Evolutionary conservation across 1,140 invertebrate genomes (phyloP), one percentile per base, ranked within the genome.

Genomic region (Drosophila hydei): DNA sequence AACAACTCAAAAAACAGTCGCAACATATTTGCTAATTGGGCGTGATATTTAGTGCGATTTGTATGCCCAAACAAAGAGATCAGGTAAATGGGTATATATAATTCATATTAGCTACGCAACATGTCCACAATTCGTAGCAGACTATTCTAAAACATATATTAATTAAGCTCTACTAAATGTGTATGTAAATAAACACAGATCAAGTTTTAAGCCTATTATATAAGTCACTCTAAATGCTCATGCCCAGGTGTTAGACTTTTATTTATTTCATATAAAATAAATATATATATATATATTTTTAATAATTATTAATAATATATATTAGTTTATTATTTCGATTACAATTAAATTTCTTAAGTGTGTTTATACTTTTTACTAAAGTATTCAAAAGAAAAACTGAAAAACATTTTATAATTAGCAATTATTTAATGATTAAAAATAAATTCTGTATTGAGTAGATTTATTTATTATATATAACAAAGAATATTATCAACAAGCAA

Each of bases 21-120:
- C 54, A 60, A 63, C 36, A 54, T 59, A 71, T 56, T 70, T 42
- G 63, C 19, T 67, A 67, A 67, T 67, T 59, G 30, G 52, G 27
- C 51, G 51, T 47, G n/a, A 55, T 58, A 65, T 58, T 65, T 30
- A 14, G 30, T 40, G 14, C 36, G 8, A 27, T 27, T 47, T 9
- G n/a, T 7, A 38, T 23, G 43, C 21, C 12, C 19, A 33, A 54
- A 30, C 12, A 19, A n/a, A 25, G 36, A 27, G 59, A 7, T 51
- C 18, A 19, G 14, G n/a, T 19, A 23, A 60, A 1, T 36, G 33
- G 23, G 7, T 51, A 36, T 21, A 62, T 56, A 4, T 14, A 12
- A 16, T 14, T 16, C 2, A 12, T 47, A 19, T 52, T 6, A 19
- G 33, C 7, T n/a, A 19, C 12, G 51, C 27, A 33, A 16, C 8